Evolutionary conservation across 2,113 vertebrate species (phyloP).

Genomic region (Pao palembangensis): DNA sequence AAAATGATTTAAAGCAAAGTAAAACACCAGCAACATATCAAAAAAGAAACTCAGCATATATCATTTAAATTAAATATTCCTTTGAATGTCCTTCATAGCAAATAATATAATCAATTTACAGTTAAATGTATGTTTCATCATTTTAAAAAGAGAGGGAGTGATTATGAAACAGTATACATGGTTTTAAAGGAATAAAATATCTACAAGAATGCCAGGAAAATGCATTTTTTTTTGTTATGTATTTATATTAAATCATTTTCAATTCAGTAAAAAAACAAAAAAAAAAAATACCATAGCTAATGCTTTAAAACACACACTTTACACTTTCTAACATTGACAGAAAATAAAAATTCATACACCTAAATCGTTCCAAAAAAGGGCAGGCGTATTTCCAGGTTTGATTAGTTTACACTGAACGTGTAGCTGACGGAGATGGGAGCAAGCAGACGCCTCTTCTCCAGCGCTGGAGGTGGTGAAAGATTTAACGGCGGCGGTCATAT

Average conservation of each 20-base stretch:
- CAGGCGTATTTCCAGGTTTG: too few species aligned
- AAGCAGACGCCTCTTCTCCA: not conserved
- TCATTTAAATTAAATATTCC: not conserved
- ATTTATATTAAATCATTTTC: too few species aligned
- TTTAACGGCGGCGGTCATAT: slow-evolving; percentile 77
- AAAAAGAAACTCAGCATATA: not conserved
- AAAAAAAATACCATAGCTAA: too few species aligned
- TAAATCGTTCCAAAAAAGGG: too few species aligned
- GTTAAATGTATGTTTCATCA: not conserved
- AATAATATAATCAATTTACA: not conserved
- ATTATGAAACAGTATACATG: not conserved
- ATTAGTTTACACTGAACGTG: not conserved
- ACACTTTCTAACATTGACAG: too few species aligned
- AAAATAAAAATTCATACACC: too few species aligned
- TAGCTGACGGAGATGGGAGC: too few species aligned
- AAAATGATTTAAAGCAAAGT: not conserved
- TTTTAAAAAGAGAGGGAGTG: not conserved
- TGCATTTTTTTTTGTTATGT: too few species aligned
- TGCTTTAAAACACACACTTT: too few species aligned
- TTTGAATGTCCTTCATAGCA: not conserved
- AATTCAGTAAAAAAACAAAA: too few species aligned
- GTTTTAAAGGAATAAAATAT: slow-evolving; percentile 9
- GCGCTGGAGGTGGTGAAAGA: not conserved
- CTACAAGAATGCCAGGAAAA: slow-evolving; percentile 3
- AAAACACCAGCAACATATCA: not conserved